Percentiles rank a stretch among this genome's conserved stretches.
Conservation (phyloP, 2,888 invertebrate species). For the Zaprionus lineosus region DNA sequence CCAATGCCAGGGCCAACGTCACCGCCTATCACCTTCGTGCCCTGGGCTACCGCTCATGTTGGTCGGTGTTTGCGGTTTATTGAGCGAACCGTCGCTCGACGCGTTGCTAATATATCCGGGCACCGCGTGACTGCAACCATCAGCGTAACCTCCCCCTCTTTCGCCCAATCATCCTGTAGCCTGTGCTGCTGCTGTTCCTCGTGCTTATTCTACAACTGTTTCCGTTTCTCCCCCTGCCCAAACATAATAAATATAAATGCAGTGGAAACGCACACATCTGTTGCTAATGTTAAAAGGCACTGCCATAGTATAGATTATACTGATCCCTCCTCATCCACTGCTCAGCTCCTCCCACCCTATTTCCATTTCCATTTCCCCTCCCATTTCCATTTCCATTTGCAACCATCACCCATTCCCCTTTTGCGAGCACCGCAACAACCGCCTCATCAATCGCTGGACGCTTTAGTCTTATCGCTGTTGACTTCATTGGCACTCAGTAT, state of each 20-base stretch:
- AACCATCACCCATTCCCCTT: not conserved
- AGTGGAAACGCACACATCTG: conserved; percentile 71
- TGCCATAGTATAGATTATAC: conserved; percentile 44
- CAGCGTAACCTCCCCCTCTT: conserved; percentile 22
- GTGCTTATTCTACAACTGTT: not conserved
- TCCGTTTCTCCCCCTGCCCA: not conserved
- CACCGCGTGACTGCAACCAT: conserved; percentile 54
- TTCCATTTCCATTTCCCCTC: not conserved
- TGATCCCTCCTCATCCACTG: conserved; percentile 25
- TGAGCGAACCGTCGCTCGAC: conserved; percentile 55
- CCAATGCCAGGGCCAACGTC: no score
- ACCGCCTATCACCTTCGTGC: not conserved
- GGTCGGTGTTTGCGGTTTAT: conserved; percentile 64
- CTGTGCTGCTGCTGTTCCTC: not conserved
- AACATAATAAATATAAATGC: conserved; percentile 72
- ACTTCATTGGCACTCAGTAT: conserved; percentile 79
- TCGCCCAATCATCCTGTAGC: conserved; percentile 10
- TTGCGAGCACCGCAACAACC: conserved; percentile 20
- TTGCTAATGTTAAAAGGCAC: conserved; percentile 68
- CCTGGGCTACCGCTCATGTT: not conserved
- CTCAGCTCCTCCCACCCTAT: not conserved
- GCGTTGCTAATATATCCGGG: conserved; percentile 72
- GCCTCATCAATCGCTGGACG: conserved; percentile 66
- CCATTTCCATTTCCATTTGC: not conserved
- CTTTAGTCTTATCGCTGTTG: conserved; percentile 70